A percentile compares a stretch with the other conserved stretches of the same genome.
These are phyloP conservation scores for Pteruthius melanotis DNA, from an alignment of 2,113 vertebrate genomes.

Conservation along the genomic window DNA sequence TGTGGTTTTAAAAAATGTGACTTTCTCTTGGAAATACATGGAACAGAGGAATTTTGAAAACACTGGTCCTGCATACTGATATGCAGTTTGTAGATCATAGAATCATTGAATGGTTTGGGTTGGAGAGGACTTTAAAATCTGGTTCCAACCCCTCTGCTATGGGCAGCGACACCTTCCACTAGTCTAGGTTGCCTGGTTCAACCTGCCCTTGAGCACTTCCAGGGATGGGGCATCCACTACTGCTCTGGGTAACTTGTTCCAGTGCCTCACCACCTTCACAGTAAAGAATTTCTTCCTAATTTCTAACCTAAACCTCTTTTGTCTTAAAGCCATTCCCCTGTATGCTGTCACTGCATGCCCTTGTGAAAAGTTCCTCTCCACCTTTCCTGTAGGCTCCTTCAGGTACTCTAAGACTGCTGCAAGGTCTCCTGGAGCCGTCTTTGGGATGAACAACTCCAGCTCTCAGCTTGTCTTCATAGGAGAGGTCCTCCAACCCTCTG, in stretches of 20 bases:
- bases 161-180: neutral
- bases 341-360: neutral
- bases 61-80: neutral
- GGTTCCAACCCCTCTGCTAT: neutral
- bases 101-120: neutral
- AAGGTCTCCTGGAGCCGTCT: neutral
- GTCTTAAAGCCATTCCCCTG: neutral
- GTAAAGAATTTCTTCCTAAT: neutral
- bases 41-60: neutral
- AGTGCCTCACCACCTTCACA: neutral
- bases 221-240: neutral
- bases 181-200: neutral
- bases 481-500: neutral
- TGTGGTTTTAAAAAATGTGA: neutral
- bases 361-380: neutral
- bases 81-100: neutral
- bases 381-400: neutral
- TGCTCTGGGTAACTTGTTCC: neutral
- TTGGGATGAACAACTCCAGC: neutral
- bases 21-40: neutral
- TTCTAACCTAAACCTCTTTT: neutral
- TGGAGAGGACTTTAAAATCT: neutral
- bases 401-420: neutral
- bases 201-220: neutral
- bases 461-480: neutral